phyloP scores from a whole-genome alignment of 2,797 vertebrate species.

The Lindbergichthys nudifrons region DNA sequence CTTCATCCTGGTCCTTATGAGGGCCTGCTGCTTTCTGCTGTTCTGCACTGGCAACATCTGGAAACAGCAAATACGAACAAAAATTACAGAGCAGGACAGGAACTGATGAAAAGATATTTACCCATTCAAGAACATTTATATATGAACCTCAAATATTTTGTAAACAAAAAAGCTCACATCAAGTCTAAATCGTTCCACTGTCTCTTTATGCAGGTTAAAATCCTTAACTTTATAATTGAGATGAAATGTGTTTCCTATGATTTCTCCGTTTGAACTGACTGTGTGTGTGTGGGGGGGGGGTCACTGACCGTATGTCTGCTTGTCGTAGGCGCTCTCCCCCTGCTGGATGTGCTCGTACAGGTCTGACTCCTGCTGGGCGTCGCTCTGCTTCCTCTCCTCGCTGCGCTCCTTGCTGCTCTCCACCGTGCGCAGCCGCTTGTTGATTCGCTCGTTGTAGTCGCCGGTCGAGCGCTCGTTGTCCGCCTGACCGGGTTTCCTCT shows the following conservation, averaged over 20 bases:
- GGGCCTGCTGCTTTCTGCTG: constrained; percentile 87
- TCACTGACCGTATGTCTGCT: constrained; percentile 93
- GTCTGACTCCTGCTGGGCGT: constrained; percentile 87
- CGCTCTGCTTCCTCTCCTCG: constrained; percentile 60
- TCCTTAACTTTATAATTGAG: too few relatives aligned
- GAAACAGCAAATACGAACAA: not conserved
- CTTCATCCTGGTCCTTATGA: constrained; percentile 71
- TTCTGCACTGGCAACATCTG: constrained; percentile 93
- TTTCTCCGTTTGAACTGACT: not conserved
- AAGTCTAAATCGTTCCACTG: too few relatives aligned
- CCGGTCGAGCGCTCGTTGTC: constrained; percentile 92
- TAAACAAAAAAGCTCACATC: too few relatives aligned
- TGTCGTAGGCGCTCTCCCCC: constrained; percentile 85
- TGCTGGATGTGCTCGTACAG: constrained; percentile 92
- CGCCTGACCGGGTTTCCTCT: constrained; percentile 93
- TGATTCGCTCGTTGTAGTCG: constrained; percentile 88
- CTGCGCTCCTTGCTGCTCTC: constrained; percentile 78
- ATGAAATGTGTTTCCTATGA: too few relatives aligned
- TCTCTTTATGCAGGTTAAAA: too few relatives aligned
- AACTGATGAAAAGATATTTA: too few relatives aligned
- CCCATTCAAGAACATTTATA: too few relatives aligned
- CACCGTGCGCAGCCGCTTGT: constrained; percentile 90
- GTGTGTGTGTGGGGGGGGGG: too few relatives aligned
- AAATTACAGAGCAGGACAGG: too few relatives aligned
- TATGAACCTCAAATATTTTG: too few relatives aligned